Evolutionary conservation across 2,797 vertebrate species (phyloP).

Genomic region (Pseudomugil tenellus): DNA sequence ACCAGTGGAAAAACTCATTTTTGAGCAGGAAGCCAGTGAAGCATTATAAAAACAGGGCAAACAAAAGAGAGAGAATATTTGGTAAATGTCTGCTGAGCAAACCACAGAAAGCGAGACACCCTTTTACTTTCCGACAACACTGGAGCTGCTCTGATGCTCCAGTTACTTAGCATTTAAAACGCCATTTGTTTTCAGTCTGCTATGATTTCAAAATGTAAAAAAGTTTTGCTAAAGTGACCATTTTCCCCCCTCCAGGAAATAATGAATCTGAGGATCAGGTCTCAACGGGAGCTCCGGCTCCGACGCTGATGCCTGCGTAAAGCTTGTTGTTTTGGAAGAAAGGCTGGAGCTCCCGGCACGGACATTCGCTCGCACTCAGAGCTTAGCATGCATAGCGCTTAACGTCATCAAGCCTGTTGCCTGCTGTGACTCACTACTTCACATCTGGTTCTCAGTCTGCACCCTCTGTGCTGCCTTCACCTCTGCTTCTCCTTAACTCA

Average conservation of each 20-base stretch:
- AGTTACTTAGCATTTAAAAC: slow-evolving; percentile 8
- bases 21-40: slow-evolving; percentile 68
- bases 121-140: slow-evolving; percentile 29
- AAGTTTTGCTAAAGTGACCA: slow-evolving; percentile 30
- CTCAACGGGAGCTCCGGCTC: slow-evolving; percentile 61
- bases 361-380: slow-evolving; percentile 29
- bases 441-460: slow-evolving; percentile 78
- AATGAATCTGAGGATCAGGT: slow-evolving; percentile 35
- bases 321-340: slow-evolving; percentile 77
- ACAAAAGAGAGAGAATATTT: slow-evolving; percentile 66
- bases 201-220: slow-evolving; percentile 24
- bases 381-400: slow-evolving; percentile 65
- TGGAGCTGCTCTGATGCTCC: slow-evolving; percentile 7
- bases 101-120: slow-evolving; percentile 25
- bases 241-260: slow-evolving; percentile 30
- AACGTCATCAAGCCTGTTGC: slow-evolving; percentile 69
- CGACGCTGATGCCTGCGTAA: slow-evolving; percentile 64
- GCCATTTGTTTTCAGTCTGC: slow-evolving; percentile 16
- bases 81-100: slow-evolving; percentile 59
- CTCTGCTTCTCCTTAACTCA: slow-evolving; percentile 42
- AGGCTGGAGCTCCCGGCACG: slow-evolving; percentile 58
- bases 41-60: slow-evolving; percentile 73
- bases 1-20: slow-evolving; percentile 74
- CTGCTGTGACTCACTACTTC: slow-evolving; percentile 73
- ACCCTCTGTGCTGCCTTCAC: slow-evolving; percentile 46